phyloP scores from a whole-genome alignment of 1,140 invertebrate genomes.

The honey bee (Apis mellifera) region Amel_HAv3.1 CM009938.2:9827501-9828000 shows the following conservation, averaged over 20 bases:
- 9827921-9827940: slow-evolving; percentile 65
- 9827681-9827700: not conserved
- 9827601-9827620: not conserved
- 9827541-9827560: not conserved
- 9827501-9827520: slow-evolving; percentile 8
- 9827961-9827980: slow-evolving; percentile 70
- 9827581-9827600: not conserved
- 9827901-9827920: slow-evolving; percentile 37
- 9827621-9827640: slow-evolving; percentile 1
- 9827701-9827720: not conserved
- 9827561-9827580: not conserved
- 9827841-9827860: slow-evolving; percentile 3
- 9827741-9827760: not conserved
- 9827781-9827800: not conserved
- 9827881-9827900: slow-evolving; percentile 17
- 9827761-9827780: not conserved
- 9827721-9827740: not conserved
- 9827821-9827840: not conserved
- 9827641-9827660: not conserved
- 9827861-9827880: slow-evolving; percentile 21
- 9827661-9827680: not conserved
- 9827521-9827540: not conserved
- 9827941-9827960: slow-evolving; percentile 71
- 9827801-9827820: slow-evolving; percentile 28
- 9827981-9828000: slow-evolving; percentile 72